phyloP scores from a whole-genome alignment of 2,113 vertebrate species.

The Naja naja region DNA sequence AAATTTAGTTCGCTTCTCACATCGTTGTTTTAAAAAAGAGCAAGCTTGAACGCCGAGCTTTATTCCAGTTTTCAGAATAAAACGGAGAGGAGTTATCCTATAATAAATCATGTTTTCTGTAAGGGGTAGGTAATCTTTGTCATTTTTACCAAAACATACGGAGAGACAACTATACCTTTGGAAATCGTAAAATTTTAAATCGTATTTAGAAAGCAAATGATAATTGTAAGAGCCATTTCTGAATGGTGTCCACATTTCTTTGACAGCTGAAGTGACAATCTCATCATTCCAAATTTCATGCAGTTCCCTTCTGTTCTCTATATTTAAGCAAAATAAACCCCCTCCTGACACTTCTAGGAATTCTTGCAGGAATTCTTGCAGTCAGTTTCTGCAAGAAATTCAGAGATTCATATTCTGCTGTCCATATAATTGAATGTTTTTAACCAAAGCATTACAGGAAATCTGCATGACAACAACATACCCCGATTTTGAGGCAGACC shows the following conservation, averaged over 20 bases:
- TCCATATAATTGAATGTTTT: neutral
- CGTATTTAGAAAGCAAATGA: neutral
- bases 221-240: neutral
- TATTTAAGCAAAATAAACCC: neutral
- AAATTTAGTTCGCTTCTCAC: neutral
- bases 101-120: neutral
- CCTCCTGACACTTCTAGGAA: neutral
- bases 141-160: neutral
- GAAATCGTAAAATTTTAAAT: neutral
- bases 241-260: neutral
- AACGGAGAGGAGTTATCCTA: neutral
- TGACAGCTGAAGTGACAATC: neutral
- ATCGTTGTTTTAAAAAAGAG: neutral
- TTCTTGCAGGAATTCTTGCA: neutral
- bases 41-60: neutral
- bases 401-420: too few relatives aligned
- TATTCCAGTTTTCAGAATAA: neutral
- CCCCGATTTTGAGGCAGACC: neutral
- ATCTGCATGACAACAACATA: neutral
- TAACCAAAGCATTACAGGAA: neutral
- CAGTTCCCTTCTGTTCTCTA: neutral
- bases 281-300: neutral
- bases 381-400: neutral
- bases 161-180: neutral
- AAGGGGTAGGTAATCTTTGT: neutral